Percentiles rank a stretch among this genome's conserved stretches.
These are phyloP conservation scores for Germaria angustata DNA, from an alignment of 2,888 invertebrate species.

Conservation along the genomic window DNA sequence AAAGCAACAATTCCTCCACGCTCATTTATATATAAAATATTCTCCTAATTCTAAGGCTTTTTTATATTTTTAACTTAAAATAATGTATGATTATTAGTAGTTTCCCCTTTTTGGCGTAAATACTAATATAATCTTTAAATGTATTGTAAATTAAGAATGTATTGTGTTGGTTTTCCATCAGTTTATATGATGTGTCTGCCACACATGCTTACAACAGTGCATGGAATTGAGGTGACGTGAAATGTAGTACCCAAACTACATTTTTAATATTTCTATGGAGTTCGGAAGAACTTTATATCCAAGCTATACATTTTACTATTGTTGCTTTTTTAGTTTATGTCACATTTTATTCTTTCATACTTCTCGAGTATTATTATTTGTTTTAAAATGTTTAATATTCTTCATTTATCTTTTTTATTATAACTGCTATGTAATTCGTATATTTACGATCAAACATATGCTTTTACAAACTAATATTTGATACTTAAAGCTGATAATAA, in stretches of 20 bases:
- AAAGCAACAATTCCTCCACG: conserved; percentile 5
- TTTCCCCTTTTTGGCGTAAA: background rate
- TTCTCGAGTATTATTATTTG: conserved; percentile 62
- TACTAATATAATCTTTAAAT: background rate
- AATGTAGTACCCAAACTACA: background rate
- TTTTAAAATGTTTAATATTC: conserved; percentile 64
- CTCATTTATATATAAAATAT: conserved; percentile 21
- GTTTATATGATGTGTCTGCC: background rate
- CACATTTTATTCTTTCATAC: conserved; percentile 3
- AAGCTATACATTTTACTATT: background rate
- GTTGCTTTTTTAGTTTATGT: background rate
- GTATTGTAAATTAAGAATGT: too few relatives aligned
- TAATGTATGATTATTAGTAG: background rate
- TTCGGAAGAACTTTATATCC: background rate
- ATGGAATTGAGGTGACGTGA: background rate
- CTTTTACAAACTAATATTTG: conserved; percentile 52
- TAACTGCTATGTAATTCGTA: conserved; percentile 25
- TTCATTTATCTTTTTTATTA: background rate
- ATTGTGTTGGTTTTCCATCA: background rate
- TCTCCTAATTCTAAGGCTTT: conserved; percentile 39
- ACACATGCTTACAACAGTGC: too few relatives aligned
- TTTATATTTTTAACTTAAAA: background rate
- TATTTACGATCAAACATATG: conserved; percentile 27
- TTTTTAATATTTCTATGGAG: background rate
- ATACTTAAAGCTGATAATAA: conserved; percentile 63